phyloP scores from a whole-genome alignment of 2,888 invertebrate genomes.

The Xanthorhoe designata region DNA sequence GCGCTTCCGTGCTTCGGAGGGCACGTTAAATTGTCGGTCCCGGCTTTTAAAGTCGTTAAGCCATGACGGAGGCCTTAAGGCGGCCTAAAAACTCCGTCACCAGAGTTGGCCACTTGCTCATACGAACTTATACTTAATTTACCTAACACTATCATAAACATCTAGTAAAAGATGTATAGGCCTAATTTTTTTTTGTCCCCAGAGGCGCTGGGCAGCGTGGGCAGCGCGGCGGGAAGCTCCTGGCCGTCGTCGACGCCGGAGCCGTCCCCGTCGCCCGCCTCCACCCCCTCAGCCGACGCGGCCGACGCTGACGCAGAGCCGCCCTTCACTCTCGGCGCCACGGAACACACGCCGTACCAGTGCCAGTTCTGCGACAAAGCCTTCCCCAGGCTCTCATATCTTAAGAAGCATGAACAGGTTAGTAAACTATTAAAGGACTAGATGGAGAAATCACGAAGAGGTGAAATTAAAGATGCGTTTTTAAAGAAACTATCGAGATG shows the following conservation, averaged over 20 bases:
- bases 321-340: constrained; percentile 88
- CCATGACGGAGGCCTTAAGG: no score
- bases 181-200: constrained; percentile 45
- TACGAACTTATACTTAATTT: no score
- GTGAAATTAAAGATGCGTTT: background rate
- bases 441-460: background rate
- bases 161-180: no score
- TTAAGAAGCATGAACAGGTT: constrained; percentile 97
- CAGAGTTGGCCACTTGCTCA: no score
- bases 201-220: constrained; percentile 88
- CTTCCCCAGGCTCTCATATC: constrained; percentile 93
- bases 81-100: no score
- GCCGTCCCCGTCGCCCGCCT: constrained; percentile 86
- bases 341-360: constrained; percentile 93
- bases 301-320: constrained; percentile 88
- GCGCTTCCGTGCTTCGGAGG: no score
- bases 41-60: no score
- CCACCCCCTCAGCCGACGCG: constrained; percentile 88
- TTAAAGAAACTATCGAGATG: background rate
- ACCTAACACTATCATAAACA: no score
- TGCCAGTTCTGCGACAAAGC: constrained; percentile 97
- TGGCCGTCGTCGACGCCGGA: constrained; percentile 89
- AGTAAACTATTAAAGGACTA: constrained; percentile 44
- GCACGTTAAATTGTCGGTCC: no score
- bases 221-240: constrained; percentile 88